Evolutionary conservation across 1,140 invertebrate genomes (phyloP).

Genomic region (Eriocheir sinensis): DNA sequence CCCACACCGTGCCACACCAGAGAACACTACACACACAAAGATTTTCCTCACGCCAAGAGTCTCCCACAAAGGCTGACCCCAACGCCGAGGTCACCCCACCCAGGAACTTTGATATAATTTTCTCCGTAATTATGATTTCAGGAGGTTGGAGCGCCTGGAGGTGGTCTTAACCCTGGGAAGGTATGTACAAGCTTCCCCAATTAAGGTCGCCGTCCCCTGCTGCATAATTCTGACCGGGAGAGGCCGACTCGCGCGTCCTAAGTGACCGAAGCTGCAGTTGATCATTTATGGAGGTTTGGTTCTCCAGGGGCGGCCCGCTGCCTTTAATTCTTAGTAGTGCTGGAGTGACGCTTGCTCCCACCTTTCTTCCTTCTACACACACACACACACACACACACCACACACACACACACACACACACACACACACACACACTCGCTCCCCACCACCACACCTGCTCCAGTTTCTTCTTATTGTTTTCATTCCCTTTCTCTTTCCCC

Average conservation of each 20-base stretch:
- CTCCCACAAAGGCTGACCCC: not conserved
- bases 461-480: no score
- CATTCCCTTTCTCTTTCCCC: no score
- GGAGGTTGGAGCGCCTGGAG: not conserved
- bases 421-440: no score
- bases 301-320: not conserved
- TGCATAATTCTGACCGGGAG: slow-evolving; percentile 3
- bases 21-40: not conserved
- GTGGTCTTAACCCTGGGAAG: not conserved
- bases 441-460: no score
- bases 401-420: not conserved
- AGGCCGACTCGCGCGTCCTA: slow-evolving; percentile 7
- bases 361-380: no score
- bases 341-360: not conserved
- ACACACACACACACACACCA: not conserved
- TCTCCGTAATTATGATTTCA: slow-evolving; percentile 17
- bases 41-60: not conserved
- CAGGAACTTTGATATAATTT: slow-evolving; percentile 18
- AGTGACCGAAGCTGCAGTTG: slow-evolving; percentile 10
- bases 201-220: not conserved
- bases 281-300: slow-evolving; percentile 5
- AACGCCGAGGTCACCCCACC: not conserved
- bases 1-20: no score
- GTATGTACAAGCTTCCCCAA: slow-evolving; percentile 5
- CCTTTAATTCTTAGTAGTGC: slow-evolving; percentile 6